Percentiles rank a stretch among this genome's conserved stretches.
phyloP scores from a whole-genome alignment of 35 echinoderm and acorn worm species.

The Nesometra sesokonis region DNA sequence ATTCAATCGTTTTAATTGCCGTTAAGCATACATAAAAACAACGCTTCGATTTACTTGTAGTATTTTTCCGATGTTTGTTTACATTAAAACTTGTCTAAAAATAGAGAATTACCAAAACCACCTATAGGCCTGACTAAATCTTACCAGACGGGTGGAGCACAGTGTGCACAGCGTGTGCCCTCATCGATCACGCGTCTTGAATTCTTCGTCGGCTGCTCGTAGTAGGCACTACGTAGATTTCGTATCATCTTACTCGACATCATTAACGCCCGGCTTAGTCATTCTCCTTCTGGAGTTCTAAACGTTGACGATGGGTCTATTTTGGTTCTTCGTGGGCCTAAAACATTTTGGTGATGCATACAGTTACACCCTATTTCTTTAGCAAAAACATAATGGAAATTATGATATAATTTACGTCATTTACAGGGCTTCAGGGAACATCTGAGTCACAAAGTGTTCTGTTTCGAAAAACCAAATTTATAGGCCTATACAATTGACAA shows the following conservation, averaged over 20 bases:
- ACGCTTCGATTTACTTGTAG: neutral
- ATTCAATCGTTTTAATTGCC: no score
- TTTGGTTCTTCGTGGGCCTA: neutral
- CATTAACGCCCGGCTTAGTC: neutral
- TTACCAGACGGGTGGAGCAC: neutral
- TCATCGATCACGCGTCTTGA: neutral
- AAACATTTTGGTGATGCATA: no score
- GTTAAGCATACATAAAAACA: no score
- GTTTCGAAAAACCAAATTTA: no score
- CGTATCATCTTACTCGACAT: neutral
- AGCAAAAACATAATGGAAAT: no score
- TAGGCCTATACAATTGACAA: no score
- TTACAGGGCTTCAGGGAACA: no score
- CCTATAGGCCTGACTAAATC: neutral
- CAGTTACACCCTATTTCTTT: no score
- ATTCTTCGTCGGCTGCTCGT: neutral
- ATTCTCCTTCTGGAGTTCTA: neutral
- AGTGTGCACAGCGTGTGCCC: neutral
- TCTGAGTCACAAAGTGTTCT: no score
- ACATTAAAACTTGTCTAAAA: neutral
- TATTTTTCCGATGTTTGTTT: neutral
- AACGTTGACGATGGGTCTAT: neutral
- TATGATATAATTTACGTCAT: no score
- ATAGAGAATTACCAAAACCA: neutral
- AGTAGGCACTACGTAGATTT: neutral